phyloP scores from a whole-genome alignment of 2,113 vertebrate genomes.

The Chionomys nivalis region DNA sequence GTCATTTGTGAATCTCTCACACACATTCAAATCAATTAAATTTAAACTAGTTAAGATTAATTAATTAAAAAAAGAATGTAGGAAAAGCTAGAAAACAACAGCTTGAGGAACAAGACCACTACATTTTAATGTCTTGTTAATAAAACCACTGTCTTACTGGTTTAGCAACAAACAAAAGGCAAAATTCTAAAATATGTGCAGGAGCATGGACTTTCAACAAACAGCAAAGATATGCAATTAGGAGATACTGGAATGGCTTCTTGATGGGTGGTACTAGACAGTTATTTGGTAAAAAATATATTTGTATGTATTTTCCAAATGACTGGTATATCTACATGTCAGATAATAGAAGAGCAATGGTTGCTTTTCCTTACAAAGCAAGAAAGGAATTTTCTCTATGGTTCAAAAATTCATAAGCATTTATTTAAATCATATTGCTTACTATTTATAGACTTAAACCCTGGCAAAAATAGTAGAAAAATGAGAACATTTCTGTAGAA shows the following conservation, averaged over 20 bases:
- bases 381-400: background rate
- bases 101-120: background rate
- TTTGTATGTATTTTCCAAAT: background rate
- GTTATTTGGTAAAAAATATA: background rate
- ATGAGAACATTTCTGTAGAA: background rate
- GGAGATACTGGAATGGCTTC: background rate
- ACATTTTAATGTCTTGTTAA: background rate
- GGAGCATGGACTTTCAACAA: background rate
- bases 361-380: background rate
- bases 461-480: background rate
- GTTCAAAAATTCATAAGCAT: slow-evolving; percentile 26
- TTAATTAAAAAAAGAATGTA: background rate
- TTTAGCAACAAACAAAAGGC: background rate
- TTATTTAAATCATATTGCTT: background rate
- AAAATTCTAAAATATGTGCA: background rate
- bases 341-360: background rate
- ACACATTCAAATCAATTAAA: background rate
- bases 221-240: background rate
- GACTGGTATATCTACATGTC: background rate
- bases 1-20: background rate
- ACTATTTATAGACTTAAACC: background rate
- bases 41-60: background rate
- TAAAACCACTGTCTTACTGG: background rate
- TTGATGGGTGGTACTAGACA: background rate
- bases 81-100: background rate